Conservation (phyloP, 2,888 invertebrate species). For the Chrysotoxum bicinctum region DNA sequence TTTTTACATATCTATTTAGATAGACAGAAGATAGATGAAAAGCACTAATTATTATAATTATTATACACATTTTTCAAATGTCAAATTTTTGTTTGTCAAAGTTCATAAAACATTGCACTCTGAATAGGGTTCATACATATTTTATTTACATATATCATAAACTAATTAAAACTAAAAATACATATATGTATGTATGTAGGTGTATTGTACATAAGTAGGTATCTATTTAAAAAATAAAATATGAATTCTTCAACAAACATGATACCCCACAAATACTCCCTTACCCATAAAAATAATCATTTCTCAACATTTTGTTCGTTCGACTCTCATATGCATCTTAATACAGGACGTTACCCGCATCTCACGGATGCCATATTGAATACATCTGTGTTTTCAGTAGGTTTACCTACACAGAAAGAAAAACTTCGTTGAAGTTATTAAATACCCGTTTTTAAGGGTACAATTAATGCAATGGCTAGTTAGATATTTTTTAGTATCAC, state of each 20-base stretch:
- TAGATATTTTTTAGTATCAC: no score
- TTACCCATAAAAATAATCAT: neutral
- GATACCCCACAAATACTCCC: neutral
- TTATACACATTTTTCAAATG: neutral
- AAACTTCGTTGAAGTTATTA: neutral
- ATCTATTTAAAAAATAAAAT: neutral
- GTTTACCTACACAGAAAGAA: slow-evolving; percentile 2
- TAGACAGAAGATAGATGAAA: no score
- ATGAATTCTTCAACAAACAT: neutral
- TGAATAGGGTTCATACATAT: neutral
- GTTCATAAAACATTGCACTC: neutral
- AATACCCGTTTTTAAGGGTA: no score
- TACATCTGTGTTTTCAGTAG: neutral
- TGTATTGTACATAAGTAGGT: no score
- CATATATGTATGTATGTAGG: no score
- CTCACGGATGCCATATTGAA: neutral
- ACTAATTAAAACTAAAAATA: neutral
- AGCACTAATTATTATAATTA: no score
- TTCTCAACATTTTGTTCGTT: neutral
- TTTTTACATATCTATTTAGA: no score
- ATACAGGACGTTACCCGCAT: neutral
- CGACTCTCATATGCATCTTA: neutral
- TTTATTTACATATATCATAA: neutral
- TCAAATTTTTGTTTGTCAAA: neutral
- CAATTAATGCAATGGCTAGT: no score